These are phyloP conservation scores for Gasteruption jaculator DNA, from an alignment of 2,888 invertebrate genomes.

Conservation along the genomic window DNA sequence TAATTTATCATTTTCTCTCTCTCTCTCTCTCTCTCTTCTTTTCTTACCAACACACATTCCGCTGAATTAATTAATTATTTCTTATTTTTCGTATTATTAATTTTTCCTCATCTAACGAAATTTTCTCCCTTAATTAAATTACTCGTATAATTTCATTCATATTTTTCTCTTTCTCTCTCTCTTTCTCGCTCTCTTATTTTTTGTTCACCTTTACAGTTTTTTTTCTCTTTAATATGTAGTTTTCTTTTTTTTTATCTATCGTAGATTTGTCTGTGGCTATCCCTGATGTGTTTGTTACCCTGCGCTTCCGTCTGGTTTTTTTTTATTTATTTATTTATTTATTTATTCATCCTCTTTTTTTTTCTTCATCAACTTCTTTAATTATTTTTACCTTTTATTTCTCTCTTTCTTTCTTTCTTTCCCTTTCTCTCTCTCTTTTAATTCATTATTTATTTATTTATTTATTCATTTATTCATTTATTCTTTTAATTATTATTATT, in stretches of 20 bases:
- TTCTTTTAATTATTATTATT: too few relatives aligned
- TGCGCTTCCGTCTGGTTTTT: conserved; percentile 53
- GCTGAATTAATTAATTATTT: conserved; percentile 30
- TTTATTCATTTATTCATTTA: too few relatives aligned
- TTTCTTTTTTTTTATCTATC: conserved; percentile 47
- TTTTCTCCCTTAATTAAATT: too few relatives aligned
- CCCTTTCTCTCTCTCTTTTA: too few relatives aligned
- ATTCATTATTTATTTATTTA: too few relatives aligned
- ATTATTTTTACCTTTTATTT: too few relatives aligned
- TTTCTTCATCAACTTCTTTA: too few relatives aligned
- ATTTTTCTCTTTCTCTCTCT: conserved; percentile 14
- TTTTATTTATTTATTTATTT: too few relatives aligned
- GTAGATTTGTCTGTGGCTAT: conserved; percentile 53
- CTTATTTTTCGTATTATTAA: too few relatives aligned
- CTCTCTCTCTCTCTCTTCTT: conserved; percentile 22
- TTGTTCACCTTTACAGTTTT: conserved; percentile 45
- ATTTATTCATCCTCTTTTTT: too few relatives aligned
- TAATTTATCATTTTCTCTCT: conserved; percentile 12
- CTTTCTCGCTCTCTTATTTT: conserved; percentile 21
- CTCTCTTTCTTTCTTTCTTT: too few relatives aligned
- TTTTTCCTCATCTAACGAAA: too few relatives aligned
- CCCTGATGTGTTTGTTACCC: conserved; percentile 53
- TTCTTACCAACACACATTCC: conserved; percentile 13
- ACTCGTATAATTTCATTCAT: neutral
- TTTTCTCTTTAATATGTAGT: conserved; percentile 49